Evolutionary conservation across 2,113 vertebrate genomes (phyloP).

Genomic region (Epinephelus cyanopodus): DNA sequence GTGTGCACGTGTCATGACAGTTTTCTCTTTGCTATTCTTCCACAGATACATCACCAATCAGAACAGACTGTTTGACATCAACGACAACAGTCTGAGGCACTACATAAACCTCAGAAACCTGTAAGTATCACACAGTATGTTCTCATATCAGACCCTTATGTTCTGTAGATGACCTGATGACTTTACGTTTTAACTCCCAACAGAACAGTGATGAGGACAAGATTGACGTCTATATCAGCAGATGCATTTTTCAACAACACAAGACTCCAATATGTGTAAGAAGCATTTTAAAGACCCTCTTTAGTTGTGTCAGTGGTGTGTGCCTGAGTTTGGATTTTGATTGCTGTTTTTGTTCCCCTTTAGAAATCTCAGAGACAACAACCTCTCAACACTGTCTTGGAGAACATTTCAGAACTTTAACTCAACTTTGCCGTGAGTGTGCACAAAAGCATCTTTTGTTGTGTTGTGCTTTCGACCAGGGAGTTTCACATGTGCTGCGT

Average conservation of each 20-base stretch:
- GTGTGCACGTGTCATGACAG: neutral
- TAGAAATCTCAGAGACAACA: slow-evolving; percentile 96
- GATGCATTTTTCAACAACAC: slow-evolving; percentile 93
- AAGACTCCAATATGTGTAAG: slow-evolving; percentile 96
- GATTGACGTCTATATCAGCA: slow-evolving; percentile 90
- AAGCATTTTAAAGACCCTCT: slow-evolving; percentile 16
- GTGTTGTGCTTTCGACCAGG: neutral
- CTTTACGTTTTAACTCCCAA: slow-evolving; percentile 45
- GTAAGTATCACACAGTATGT: slow-evolving; percentile 86
- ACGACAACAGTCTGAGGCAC: slow-evolving; percentile 91
- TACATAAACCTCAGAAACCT: slow-evolving; percentile 95
- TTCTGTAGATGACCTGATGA: neutral
- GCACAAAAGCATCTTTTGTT: neutral
- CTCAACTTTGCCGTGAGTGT: slow-evolving; percentile 91
- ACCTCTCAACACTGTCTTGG: slow-evolving; percentile 93
- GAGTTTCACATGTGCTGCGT: neutral
- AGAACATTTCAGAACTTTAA: slow-evolving; percentile 93
- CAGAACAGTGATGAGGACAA: slow-evolving; percentile 94
- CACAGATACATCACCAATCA: slow-evolving; percentile 95
- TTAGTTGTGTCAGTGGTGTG: neutral
- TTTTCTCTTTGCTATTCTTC: slow-evolving; percentile 28
- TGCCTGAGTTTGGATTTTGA: neutral
- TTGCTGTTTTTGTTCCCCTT: slow-evolving; percentile 26
- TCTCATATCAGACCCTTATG: neutral
- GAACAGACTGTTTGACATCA: slow-evolving; percentile 90